These are phyloP conservation scores for Micronycteris hirsuta DNA, from an alignment of 2,113 vertebrate genomes.

Conservation along the genomic window DNA sequence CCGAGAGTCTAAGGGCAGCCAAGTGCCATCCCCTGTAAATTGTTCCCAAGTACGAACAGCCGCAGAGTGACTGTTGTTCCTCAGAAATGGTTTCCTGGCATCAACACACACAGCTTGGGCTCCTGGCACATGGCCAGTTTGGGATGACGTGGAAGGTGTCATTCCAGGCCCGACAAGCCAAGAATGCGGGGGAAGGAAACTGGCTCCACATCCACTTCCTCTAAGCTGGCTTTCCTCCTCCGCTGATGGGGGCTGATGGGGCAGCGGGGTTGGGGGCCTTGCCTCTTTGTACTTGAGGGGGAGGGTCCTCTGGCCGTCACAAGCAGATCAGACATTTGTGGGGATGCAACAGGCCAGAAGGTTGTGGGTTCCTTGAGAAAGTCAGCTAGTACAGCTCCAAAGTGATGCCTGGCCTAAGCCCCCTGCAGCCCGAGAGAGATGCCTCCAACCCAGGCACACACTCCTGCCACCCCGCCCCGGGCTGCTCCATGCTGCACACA, in stretches of 20 bases:
- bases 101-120: not conserved
- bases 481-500: too few relatives aligned
- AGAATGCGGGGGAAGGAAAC: not conserved
- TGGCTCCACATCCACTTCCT: not conserved
- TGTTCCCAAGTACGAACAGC: not conserved
- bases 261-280: too few relatives aligned
- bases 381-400: not conserved
- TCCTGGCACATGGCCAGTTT: not conserved
- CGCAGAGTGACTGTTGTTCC: not conserved
- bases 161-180: not conserved
- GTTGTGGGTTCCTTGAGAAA: not conserved
- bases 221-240: not conserved
- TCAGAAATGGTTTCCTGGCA: not conserved
- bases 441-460: not conserved
- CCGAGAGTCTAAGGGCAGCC: not conserved
- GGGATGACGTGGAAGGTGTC: not conserved
- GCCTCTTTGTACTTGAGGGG: too few relatives aligned
- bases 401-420: not conserved
- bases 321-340: not conserved
- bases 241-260: not conserved
- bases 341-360: too few relatives aligned
- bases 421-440: not conserved
- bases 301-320: not conserved
- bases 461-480: not conserved
- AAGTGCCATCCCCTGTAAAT: not conserved